A percentile compares a stretch with the other conserved stretches of the same genome.
Evolutionary conservation across 2,888 invertebrate species (phyloP).

Genomic region (Drosophila mercatorum): DNA sequence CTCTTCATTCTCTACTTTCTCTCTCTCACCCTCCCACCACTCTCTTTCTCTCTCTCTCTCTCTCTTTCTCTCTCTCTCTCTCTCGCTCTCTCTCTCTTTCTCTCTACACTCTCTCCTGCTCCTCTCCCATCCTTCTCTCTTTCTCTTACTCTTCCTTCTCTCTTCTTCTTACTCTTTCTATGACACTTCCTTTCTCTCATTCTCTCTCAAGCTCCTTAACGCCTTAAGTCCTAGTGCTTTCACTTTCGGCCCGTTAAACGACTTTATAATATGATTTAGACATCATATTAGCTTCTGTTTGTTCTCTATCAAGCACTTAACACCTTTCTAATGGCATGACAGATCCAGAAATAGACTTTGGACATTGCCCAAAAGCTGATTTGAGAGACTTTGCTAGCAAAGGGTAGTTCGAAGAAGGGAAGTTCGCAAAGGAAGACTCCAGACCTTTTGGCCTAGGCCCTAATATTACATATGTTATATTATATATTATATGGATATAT

Average conservation of each 20-base stretch:
- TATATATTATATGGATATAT: too few species aligned
- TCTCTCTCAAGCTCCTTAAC: not conserved
- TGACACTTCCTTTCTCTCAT: not conserved
- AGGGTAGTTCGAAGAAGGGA: too few species aligned
- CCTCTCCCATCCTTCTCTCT: not conserved
- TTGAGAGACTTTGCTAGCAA: not conserved
- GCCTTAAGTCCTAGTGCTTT: not conserved
- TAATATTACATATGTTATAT: too few species aligned
- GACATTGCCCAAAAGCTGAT: not conserved
- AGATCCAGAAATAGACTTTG: not conserved
- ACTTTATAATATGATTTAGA: not conserved
- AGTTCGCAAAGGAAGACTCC: too few species aligned
- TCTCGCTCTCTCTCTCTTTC: too few species aligned
- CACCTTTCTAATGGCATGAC: not conserved
- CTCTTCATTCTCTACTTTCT: not conserved
- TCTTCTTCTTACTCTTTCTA: not conserved
- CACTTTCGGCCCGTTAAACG: not conserved
- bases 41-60: too few species aligned
- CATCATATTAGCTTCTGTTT: not conserved
- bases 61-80: too few species aligned
- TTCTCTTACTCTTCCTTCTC: not conserved
- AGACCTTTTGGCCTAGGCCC: not conserved
- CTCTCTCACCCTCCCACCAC: not conserved
- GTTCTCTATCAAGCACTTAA: not conserved
- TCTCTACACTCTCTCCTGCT: not conserved